A percentile compares a stretch with the other conserved stretches of the same genome.
These are phyloP conservation scores for Hipposideros armiger DNA, from an alignment of 2,113 vertebrate species.

Conservation along the genomic window DNA sequence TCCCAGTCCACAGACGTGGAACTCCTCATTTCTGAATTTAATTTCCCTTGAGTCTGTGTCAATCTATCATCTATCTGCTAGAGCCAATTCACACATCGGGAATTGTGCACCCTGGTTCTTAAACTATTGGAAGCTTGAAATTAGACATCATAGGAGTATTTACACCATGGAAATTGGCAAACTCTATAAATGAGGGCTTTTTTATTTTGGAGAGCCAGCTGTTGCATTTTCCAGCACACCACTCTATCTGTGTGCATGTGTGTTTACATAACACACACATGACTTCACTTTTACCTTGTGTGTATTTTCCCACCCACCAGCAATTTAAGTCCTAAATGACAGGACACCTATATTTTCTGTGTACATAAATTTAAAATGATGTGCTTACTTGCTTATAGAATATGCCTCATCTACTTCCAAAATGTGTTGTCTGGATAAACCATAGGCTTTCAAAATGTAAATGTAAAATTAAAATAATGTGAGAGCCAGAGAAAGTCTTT, in stretches of 20 bases:
- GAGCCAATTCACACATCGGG: neutral
- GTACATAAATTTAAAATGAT: neutral
- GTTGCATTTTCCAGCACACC: neutral
- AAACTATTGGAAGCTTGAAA: neutral
- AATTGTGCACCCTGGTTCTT: neutral
- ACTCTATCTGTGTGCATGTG: neutral
- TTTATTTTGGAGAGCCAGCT: neutral
- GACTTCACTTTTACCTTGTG: neutral
- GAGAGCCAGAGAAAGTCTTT: neutral
- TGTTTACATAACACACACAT: no score
- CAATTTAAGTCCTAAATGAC: neutral
- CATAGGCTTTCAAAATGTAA: neutral
- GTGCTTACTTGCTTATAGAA: neutral
- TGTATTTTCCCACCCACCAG: neutral
- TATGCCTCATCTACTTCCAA: neutral
- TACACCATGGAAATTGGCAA: neutral
- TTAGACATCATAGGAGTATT: neutral
- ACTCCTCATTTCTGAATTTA: neutral
- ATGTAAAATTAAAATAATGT: neutral
- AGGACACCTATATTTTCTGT: neutral
- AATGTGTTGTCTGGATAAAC: neutral
- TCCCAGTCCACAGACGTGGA: neutral
- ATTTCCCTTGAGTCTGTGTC: fast-evolving
- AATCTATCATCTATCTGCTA: no score
- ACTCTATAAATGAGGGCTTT: neutral